These are phyloP conservation scores for Drosophila nasuta DNA, from an alignment of 1,140 invertebrate genomes.

Conservation along the genomic window DNA sequence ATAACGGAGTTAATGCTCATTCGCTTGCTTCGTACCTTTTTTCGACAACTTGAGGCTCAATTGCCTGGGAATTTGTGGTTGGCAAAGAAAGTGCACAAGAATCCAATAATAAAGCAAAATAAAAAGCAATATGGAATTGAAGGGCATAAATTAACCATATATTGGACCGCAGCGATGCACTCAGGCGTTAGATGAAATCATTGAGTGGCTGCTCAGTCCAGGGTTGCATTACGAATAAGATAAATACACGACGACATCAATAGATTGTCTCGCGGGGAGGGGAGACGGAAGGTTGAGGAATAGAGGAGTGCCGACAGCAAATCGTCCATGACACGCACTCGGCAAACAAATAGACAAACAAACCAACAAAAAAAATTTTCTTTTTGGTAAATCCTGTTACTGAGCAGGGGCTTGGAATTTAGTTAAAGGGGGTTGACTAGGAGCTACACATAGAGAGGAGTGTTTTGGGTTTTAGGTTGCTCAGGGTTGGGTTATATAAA, in stretches of 20 bases:
- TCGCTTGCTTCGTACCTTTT: not conserved
- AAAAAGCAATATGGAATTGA: constrained; percentile 31
- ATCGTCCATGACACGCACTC: constrained; percentile 47
- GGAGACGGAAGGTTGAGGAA: not conserved
- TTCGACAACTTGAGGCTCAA: constrained; percentile 43
- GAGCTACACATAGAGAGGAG: not conserved
- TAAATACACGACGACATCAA: constrained; percentile 10
- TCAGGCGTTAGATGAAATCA: constrained; percentile 68
- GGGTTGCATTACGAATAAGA: constrained; percentile 43
- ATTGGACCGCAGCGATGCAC: constrained; percentile 52
- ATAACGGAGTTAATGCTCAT: constrained; percentile 18
- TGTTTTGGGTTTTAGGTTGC: constrained; percentile 34
- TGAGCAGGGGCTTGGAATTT: constrained; percentile 42
- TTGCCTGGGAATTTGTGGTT: constrained; percentile 74
- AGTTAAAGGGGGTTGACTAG: constrained; percentile 4
- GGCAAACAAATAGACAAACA: constrained; percentile 58
- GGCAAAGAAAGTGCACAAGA: constrained; percentile 41
- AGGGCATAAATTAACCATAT: constrained; percentile 69
- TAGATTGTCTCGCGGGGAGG: constrained; percentile 5
- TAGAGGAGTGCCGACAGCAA: constrained; percentile 28
- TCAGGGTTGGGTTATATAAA: constrained; percentile 62
- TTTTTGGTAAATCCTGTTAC: constrained; percentile 71
- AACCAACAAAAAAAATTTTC: constrained; percentile 5
- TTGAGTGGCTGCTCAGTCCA: constrained; percentile 16
- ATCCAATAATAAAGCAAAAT: constrained; percentile 40